Base-by-base conservation (phyloP, 2,113 vertebrate species). In the Psephotus haematonotus region DNA sequence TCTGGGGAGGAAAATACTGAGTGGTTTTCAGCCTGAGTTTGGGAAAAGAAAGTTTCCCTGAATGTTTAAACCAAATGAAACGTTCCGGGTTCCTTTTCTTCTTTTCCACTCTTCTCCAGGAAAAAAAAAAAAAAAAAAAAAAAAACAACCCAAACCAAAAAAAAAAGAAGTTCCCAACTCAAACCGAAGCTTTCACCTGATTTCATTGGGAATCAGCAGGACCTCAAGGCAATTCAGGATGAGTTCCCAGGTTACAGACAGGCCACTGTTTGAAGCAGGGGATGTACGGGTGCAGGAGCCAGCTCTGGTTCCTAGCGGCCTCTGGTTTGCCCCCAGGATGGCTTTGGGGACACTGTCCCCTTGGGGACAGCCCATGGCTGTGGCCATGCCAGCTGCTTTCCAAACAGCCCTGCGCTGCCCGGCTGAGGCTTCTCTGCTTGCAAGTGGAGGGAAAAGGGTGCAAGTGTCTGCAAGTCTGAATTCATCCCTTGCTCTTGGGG, bases 241-340 rank as follows among this genome's bases (percentile, higher is more conserved):
- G 41, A 64, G 27, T 17, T 86, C 39, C 43, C 22, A 50, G 71
- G 28, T 2, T 59, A 57, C 37, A 25, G 50, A 29, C 17, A 16
- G 29, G 41, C 18, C 13, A 10, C 52, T 6, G 5, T 69, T 25
- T 22, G 55, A 24, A 70, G 37, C 49, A n/a, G 41, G 25, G 20
- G 17, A 5, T 23, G 20, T 37, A 18, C 0, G 1, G 33, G 49
- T 1, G 1, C 33, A 29, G 62, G 22, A 84, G 25, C 13, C 0
- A 0, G 15, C 25, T 29, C 71, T 35, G 29, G 33, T 11, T 57
- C 67, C 33, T 8, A 2, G 37, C 63, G 55, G 33, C 20, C 31
- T 10, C 49, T 64, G 43, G 14, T 35, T 41, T 44, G 59, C 44
- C 23, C 37, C 27, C 59, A 74, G 59, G 15, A 12, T 1, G 4